Percentiles rank a stretch among this genome's conserved stretches.
Conservation (phyloP, 2,888 invertebrate species). For the Spilarctia lutea region DNA sequence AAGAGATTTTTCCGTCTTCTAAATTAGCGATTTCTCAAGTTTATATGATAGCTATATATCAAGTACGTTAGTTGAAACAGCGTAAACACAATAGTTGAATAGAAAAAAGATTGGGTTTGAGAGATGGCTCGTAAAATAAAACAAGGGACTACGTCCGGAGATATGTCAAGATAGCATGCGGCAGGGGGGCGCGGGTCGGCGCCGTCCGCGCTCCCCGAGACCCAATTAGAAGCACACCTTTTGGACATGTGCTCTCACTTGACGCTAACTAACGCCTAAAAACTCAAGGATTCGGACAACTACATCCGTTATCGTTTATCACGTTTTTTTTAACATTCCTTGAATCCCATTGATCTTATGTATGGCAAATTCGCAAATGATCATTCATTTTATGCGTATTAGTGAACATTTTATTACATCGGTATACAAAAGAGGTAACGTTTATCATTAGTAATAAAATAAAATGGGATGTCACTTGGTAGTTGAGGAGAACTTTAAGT, state of each 20-base stretch:
- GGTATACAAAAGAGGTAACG: neutral
- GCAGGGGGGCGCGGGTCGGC: conserved; percentile 76
- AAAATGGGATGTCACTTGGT: neutral
- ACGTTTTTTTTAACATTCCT: conserved; percentile 62
- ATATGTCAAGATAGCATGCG: conserved; percentile 85
- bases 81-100: conserved; percentile 77
- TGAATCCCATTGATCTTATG: conserved; percentile 6
- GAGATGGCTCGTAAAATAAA: conserved; percentile 85
- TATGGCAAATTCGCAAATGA: conserved; percentile 12
- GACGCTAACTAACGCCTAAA: conserved; percentile 79
- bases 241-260: conserved; percentile 83
- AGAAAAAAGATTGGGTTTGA: conserved; percentile 73
- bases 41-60: conserved; percentile 78
- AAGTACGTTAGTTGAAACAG: conserved; percentile 73
- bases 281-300: conserved; percentile 71
- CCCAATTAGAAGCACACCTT: conserved; percentile 87
- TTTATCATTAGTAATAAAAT: neutral
- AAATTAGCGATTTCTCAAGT: conserved; percentile 69
- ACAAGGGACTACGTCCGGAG: conserved; percentile 84
- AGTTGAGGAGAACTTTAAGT: neutral
- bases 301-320: conserved; percentile 80
- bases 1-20: conserved; percentile 34
- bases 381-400: neutral
- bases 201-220: conserved; percentile 74
- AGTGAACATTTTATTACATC: neutral